Evolutionary conservation across 2,113 vertebrate genomes (phyloP).

Genomic region (Strigops habroptila): DNA sequence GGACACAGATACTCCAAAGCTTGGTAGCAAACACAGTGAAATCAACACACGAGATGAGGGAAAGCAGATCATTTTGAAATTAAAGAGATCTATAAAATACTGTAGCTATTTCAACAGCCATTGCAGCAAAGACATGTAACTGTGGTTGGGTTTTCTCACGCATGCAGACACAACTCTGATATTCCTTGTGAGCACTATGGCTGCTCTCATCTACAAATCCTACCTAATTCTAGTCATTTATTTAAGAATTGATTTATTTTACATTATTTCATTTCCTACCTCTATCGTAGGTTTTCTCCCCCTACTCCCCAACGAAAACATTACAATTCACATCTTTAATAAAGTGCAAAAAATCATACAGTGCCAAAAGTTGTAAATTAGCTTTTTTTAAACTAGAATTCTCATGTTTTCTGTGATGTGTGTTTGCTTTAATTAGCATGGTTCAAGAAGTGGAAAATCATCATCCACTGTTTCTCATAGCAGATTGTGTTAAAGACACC

Average conservation of each 20-base stretch:
- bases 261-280: slow-evolving; percentile 36
- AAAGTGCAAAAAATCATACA: background rate
- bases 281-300: background rate
- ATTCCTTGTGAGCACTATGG: background rate
- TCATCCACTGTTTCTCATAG: background rate
- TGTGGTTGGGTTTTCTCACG: slow-evolving; percentile 10
- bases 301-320: background rate
- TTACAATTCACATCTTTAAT: slow-evolving; percentile 38
- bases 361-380: background rate
- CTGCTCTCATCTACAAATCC: slow-evolving; percentile 48
- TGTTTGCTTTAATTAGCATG: background rate
- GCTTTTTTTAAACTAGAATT: background rate
- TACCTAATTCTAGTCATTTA: slow-evolving; percentile 45
- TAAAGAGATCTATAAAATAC: slow-evolving; percentile 39
- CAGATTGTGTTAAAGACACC: background rate
- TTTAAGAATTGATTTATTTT: slow-evolving; percentile 40
- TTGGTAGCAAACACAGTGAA: background rate
- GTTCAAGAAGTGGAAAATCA: slow-evolving; percentile 17
- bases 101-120: slow-evolving; percentile 62
- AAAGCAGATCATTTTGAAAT: slow-evolving; percentile 42
- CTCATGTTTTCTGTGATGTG: background rate
- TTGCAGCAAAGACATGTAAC: slow-evolving; percentile 34
- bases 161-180: background rate
- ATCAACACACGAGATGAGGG: slow-evolving; percentile 27
- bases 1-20: background rate